These are phyloP conservation scores for Synanthedon formicaeformis DNA, from an alignment of 2,888 invertebrate genomes.

Conservation along the genomic window DNA sequence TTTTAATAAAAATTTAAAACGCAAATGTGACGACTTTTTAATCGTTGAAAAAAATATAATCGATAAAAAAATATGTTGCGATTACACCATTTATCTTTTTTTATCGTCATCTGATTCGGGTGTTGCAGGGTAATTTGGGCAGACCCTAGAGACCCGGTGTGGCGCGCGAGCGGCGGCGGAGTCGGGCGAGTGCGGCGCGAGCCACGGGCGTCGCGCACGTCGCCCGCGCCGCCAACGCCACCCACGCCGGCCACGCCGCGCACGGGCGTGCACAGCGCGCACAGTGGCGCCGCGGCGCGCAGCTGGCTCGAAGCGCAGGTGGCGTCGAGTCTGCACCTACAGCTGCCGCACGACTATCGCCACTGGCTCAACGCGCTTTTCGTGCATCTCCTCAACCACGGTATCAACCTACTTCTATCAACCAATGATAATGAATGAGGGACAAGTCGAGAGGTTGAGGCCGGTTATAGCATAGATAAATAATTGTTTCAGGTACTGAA, in stretches of 20 bases:
- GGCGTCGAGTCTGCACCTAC: conserved; percentile 75
- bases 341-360: conserved; percentile 78
- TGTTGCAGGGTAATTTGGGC: conserved; percentile 53
- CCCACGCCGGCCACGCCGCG: conserved; percentile 27
- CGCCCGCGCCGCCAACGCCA: conserved; percentile 14
- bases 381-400: conserved; percentile 73
- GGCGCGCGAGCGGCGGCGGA: conserved; percentile 35
- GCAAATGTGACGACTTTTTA: too few relatives aligned
- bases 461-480: not conserved
- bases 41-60: too few relatives aligned
- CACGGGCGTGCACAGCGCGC: conserved; percentile 17
- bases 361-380: conserved; percentile 77
- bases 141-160: conserved; percentile 50
- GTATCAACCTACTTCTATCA: conserved; percentile 40
- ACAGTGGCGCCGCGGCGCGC: conserved; percentile 55
- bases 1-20: too few relatives aligned
- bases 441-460: too few relatives aligned
- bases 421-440: too few relatives aligned
- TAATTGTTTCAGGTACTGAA: conserved; percentile 71
- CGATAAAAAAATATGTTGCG: too few relatives aligned
- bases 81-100: too few relatives aligned
- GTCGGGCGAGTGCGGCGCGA: conserved; percentile 8
- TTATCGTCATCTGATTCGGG: not conserved
- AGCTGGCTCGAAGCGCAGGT: conserved; percentile 81
- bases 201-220: conserved; percentile 7